Percentiles rank a stretch among this genome's conserved stretches.
Conservation (phyloP, 1,140 invertebrate genomes). For the Dermatophagoides farinae region DNA sequence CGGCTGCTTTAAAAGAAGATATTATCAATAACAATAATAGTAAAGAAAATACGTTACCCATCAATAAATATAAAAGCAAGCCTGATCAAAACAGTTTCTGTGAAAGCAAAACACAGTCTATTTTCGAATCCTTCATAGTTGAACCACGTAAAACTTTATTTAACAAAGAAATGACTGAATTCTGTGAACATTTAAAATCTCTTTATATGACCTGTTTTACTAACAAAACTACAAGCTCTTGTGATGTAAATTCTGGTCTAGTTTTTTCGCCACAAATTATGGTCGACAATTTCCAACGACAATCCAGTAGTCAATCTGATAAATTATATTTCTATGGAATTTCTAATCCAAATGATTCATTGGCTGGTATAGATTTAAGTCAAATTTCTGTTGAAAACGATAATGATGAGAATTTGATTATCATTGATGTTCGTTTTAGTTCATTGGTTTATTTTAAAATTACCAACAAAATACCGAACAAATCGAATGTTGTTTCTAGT, state of each 20-base stretch:
- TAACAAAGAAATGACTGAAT: background rate
- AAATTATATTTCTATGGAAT: background rate
- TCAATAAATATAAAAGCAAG: background rate
- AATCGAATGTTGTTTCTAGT: background rate
- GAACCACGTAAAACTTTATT: background rate
- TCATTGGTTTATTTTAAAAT: background rate
- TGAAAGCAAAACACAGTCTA: background rate
- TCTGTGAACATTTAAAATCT: background rate
- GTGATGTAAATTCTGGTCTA: background rate
- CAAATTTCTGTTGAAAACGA: background rate
- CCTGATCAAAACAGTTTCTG: background rate
- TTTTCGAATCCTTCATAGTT: background rate
- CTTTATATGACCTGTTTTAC: background rate
- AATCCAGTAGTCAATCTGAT: background rate
- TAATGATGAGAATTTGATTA: background rate
- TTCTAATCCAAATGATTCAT: background rate
- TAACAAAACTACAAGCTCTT: background rate
- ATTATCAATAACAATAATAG: background rate
- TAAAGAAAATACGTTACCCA: background rate
- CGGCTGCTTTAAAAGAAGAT: background rate
- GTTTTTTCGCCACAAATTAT: background rate
- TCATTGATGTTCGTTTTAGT: conserved; percentile 2
- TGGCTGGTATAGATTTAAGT: background rate
- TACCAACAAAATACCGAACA: background rate
- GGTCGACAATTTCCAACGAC: background rate